Evolutionary conservation across 2,797 vertebrate genomes (phyloP).

Genomic region (Labeo calbasu): DNA sequence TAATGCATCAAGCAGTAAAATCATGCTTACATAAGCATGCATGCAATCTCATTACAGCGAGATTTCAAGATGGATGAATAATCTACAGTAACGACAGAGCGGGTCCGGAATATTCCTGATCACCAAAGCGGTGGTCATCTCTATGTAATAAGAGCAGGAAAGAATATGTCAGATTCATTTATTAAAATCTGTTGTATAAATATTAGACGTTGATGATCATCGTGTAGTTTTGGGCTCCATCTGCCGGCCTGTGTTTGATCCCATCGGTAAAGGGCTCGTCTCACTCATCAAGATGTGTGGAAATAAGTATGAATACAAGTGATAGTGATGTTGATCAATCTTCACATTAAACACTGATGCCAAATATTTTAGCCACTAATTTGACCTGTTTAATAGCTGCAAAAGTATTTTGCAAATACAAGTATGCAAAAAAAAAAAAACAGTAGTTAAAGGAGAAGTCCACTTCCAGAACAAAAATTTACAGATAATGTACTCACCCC

Average conservation of each 20-base stretch:
- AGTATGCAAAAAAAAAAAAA: too few species aligned
- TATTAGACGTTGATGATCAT: background rate
- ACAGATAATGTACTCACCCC: too few species aligned
- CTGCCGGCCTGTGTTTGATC: background rate
- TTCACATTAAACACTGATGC: background rate
- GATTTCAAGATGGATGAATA: conserved; percentile 14
- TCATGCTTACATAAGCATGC: conserved; percentile 16
- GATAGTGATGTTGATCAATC: background rate
- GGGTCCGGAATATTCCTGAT: background rate
- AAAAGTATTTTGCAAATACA: too few species aligned
- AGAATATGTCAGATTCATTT: background rate
- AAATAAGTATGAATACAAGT: too few species aligned
- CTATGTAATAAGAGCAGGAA: background rate
- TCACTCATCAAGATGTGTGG: too few species aligned
- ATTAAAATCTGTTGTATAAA: background rate
- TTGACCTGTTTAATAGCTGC: too few species aligned
- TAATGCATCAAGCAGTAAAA: conserved; percentile 30
- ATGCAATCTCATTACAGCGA: background rate
- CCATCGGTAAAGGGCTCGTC: too few species aligned
- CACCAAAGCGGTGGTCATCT: background rate
- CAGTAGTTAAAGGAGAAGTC: too few species aligned
- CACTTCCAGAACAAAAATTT: too few species aligned
- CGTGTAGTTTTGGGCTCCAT: background rate
- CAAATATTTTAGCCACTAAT: background rate
- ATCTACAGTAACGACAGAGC: background rate